Percentiles rank a stretch among this genome's conserved stretches.
phyloP scores from a whole-genome alignment of 2,113 vertebrate species.

The Corynorhinus townsendii region DNA sequence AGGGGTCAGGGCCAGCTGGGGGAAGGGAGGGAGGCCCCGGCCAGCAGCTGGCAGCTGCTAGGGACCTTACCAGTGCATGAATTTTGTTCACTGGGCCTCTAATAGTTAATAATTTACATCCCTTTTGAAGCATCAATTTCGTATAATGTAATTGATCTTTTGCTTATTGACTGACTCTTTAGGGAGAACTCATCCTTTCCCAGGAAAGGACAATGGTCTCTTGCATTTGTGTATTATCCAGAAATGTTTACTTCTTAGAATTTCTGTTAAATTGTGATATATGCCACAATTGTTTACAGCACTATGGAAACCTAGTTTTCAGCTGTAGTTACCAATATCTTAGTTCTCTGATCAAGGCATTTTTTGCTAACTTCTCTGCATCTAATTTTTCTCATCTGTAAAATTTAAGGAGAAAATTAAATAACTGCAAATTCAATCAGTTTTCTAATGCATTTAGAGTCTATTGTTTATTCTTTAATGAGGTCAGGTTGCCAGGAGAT shows the following conservation, averaged over 20 bases:
- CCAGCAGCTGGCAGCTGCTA: too few relatives aligned
- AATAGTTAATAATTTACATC: not conserved
- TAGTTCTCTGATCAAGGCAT: not conserved
- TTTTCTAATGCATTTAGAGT: not conserved
- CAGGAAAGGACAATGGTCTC: not conserved
- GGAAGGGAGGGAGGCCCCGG: too few relatives aligned
- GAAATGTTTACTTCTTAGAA: not conserved
- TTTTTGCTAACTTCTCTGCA: not conserved
- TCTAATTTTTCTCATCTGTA: not conserved
- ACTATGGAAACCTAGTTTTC: not conserved
- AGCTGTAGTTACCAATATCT: not conserved
- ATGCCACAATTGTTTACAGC: not conserved
- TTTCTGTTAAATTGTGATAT: not conserved
- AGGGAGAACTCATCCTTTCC: not conserved
- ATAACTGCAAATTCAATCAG: not conserved
- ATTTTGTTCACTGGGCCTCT: too few relatives aligned
- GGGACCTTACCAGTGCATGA: too few relatives aligned
- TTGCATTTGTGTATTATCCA: not conserved
- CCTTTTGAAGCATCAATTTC: not conserved
- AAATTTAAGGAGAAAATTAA: not conserved
- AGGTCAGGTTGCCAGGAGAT: not conserved
- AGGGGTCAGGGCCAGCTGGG: too few relatives aligned
- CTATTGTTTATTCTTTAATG: not conserved
- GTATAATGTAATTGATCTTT: not conserved
- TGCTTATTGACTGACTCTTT: not conserved